Evolutionary conservation across 2,888 invertebrate genomes (phyloP).

Genomic region (Hartigia nigra): DNA sequence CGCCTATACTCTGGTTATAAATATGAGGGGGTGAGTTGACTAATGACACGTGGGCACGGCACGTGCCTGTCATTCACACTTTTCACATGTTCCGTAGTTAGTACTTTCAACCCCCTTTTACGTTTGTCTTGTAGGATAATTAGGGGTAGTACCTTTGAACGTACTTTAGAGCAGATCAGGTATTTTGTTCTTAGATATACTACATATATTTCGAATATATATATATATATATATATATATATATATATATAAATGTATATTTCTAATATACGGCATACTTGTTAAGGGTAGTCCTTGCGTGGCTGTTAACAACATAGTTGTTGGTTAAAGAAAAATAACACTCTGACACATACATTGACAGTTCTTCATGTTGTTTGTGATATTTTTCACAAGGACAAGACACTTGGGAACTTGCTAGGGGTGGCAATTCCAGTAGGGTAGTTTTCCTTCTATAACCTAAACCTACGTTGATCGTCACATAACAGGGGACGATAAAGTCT

Average conservation of each 20-base stretch:
- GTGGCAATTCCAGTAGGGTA: background rate
- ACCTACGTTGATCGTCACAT: background rate
- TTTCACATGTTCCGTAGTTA: background rate
- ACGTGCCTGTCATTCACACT: slow-evolving; percentile 2
- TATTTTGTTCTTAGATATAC: too few species aligned
- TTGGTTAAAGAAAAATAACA: background rate
- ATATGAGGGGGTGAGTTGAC: background rate
- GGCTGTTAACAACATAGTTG: background rate
- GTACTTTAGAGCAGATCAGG: background rate
- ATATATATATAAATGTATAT: too few species aligned
- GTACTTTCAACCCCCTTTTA: slow-evolving; percentile 5
- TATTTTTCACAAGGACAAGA: background rate
- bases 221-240: too few species aligned
- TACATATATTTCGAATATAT: too few species aligned
- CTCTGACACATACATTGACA: background rate
- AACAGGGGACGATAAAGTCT: background rate
- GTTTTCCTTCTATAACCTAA: background rate
- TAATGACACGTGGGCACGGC: background rate
- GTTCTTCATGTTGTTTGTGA: background rate
- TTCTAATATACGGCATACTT: background rate
- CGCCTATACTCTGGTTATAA: slow-evolving; percentile 13
- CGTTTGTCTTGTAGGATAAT: background rate
- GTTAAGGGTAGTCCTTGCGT: background rate
- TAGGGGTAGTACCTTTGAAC: background rate
- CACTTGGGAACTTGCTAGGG: background rate